Evolutionary conservation across 1,140 invertebrate species (phyloP), one percentile per base, ranked within the genome.

Genomic region (Dendroctonus valens): DNA sequence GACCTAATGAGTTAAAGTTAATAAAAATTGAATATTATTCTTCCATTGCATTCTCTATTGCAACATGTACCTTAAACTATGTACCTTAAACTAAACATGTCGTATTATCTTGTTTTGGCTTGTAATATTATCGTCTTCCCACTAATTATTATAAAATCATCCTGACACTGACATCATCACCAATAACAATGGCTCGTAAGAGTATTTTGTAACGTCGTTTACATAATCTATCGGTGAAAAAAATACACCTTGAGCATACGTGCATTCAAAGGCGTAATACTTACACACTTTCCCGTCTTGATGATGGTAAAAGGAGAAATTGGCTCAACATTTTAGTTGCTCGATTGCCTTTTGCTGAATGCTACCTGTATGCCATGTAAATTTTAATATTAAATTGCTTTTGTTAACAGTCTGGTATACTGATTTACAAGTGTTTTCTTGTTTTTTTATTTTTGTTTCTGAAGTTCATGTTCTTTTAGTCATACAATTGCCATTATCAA

Each of bases 251-350:
- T 46, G 7, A 44, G 57, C 42, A 46, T 59, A 59, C 57, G 57
- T 59, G 57, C 57, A 48, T 26, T 9, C 7, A 12, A 40, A 14
- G 38, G 11, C 59, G 59, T 60, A 60, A 41, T 60, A 49, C 46
- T 60, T 50, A 49, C 59, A 49, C 37, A 50, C 57, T 46, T 59
- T 59, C 44, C 41, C 44, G 42, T 39, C 52, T 14, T 59, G 12
- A 48, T 11, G 57, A 9, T 41, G 59, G 59, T 51, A 60, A 60
- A 51, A 60, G 59, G 59, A 50, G 59, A 60, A 60, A 60, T 60
- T 60, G 46, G 5, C 39, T 7, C 11, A 38, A 37, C 7, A n/a
- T 9, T 41, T 42, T 41, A 14, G 37, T 59, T 59, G 41, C 7
- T 12, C 44, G n/a, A 59, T 59, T 41, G 40, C 40, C 54, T 57